Evolutionary conservation across 2,113 vertebrate genomes (phyloP), one percentile per base, ranked within the genome.

Genomic region (Ammodytes dubius): DNA sequence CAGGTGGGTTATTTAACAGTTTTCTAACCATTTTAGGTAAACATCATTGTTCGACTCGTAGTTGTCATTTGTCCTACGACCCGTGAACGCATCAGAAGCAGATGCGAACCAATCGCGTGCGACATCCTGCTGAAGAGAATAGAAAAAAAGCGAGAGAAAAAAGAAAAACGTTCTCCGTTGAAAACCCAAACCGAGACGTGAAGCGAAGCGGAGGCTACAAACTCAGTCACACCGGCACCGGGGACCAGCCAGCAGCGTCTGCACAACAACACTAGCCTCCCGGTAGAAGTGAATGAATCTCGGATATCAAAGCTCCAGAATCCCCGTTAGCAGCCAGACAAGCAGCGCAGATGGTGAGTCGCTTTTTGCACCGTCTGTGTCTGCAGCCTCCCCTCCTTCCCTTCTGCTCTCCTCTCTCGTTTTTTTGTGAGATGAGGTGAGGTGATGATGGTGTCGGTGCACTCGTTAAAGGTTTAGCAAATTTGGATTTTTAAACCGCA

Each of bases 301-400:
- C 27, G 27, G 71, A 82, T 73, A 65, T 58, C 39, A 56, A 14
- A 14, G 8, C 56, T 70, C 56, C 7, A 6, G n/a, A 85, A 14
- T 58, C 52, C 64, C 60, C 52, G 70, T 82, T 82, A 19, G 49
- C 77, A 60, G 73, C 71, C 79, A 85, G 64, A 87, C 64, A 57
- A 87, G 58, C 70, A 88, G 83, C 61, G 76, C 92, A 94, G 92
- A 96, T 95, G 95, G 95, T 95, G 89, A 95, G 95, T 91, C 27
- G 87, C 6, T 13, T 85, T 35, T 57, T 37, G 59, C 54, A 49
- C 72, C 65, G 74, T 75, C 77, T 74, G 58, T 77, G 70, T 83
- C 85, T 65, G 84, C 87, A 84, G 90, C 69, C 83, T 82, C 81
- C 63, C 86, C 67, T 79, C 82, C 82, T 70, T 79, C 81, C 79